Evolutionary conservation across 2,888 invertebrate genomes (phyloP).

Genomic region (Lamellibrachia satsuma): DNA sequence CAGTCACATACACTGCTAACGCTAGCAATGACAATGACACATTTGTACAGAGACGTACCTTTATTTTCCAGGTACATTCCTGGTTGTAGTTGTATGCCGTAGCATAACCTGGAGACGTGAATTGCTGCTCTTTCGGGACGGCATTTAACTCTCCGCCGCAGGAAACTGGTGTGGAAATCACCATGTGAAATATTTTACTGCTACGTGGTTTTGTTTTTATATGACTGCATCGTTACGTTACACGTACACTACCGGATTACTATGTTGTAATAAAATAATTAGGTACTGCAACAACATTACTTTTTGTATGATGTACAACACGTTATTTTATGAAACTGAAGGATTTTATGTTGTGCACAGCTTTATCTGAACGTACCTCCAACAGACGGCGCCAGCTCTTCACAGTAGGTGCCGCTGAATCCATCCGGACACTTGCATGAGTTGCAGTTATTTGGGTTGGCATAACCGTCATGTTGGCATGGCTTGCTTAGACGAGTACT

Average conservation of each 20-base stretch:
- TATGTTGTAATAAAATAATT: background rate
- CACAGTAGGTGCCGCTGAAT: background rate
- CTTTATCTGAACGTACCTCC: background rate
- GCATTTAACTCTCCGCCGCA: background rate
- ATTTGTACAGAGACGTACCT: background rate
- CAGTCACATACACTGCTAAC: no score
- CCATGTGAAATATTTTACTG: background rate
- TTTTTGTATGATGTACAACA: background rate
- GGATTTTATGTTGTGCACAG: background rate
- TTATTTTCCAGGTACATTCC: background rate
- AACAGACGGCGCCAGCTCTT: background rate
- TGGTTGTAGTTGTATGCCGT: background rate
- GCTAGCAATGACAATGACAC: background rate
- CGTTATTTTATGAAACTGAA: background rate
- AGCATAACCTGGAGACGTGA: background rate
- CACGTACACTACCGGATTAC: background rate
- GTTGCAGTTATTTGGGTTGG: background rate
- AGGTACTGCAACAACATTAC: background rate
- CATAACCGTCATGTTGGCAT: background rate
- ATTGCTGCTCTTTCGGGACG: background rate
- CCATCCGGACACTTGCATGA: constrained; percentile 17
- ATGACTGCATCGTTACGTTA: background rate
- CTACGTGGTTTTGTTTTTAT: background rate
- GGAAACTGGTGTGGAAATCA: background rate
- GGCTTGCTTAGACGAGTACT: background rate